Evolutionary conservation across 2,888 invertebrate genomes (phyloP).

Genomic region (Drosophila phalerata): DNA sequence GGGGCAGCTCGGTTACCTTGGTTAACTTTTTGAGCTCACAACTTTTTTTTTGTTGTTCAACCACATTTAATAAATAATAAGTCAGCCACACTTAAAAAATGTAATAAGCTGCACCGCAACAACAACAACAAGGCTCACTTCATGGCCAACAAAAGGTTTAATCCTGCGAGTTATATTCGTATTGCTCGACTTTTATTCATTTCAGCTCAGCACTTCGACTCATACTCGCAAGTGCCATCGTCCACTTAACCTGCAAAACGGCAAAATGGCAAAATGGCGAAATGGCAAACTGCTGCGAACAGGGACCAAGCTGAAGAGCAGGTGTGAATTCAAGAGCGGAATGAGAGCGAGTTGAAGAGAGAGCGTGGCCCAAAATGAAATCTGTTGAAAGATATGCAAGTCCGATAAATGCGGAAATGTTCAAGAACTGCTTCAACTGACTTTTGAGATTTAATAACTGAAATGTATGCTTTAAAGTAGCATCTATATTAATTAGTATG

Average conservation of each 20-base stretch:
- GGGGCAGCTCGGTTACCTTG: conserved; percentile 36
- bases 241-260: conserved; percentile 54
- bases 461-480: conserved; percentile 8
- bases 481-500: neutral
- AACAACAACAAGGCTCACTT: conserved; percentile 17
- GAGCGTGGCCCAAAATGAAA: conserved; percentile 40
- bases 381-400: conserved; percentile 49
- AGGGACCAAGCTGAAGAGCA: conserved; percentile 31
- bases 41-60: conserved; percentile 31
- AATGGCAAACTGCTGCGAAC: conserved; percentile 28
- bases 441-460: neutral
- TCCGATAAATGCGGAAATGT: conserved; percentile 24
- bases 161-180: conserved; percentile 21
- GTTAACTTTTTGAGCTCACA: conserved; percentile 11
- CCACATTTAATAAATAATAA: conserved; percentile 60
- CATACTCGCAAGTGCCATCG: conserved; percentile 24
- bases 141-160: conserved; percentile 13
- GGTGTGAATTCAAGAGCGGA: conserved; percentile 48
- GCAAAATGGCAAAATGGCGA: conserved; percentile 20
- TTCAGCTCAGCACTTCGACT: conserved; percentile 33
- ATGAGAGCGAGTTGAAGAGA: neutral
- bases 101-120: conserved; percentile 61
- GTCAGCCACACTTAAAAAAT: conserved; percentile 67
- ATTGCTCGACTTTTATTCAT: conserved; percentile 50
- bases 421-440: conserved; percentile 17